These are phyloP conservation scores for Caracal caracal DNA, from an alignment of 2,113 vertebrate genomes.

Conservation along the genomic window DNA sequence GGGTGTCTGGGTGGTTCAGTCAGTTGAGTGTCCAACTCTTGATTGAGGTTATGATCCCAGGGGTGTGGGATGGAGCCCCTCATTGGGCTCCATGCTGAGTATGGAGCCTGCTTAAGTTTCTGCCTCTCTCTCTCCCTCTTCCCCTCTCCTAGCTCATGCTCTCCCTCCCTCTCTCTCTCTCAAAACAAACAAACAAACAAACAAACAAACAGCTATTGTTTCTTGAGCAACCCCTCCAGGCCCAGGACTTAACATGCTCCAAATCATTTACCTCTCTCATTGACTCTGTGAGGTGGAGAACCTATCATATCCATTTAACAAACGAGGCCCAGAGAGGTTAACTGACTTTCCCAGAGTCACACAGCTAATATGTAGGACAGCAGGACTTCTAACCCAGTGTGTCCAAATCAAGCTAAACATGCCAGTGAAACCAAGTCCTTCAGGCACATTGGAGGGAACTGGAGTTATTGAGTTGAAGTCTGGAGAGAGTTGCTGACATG, in stretches of 20 bases:
- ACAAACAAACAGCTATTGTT: too few species aligned
- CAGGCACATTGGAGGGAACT: not conserved
- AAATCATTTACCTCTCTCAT: not conserved
- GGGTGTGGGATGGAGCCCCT: too few species aligned
- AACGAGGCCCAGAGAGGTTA: slow-evolving; percentile 9
- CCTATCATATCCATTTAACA: not conserved
- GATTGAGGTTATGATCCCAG: too few species aligned
- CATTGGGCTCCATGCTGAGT: too few species aligned
- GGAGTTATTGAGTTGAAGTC: not conserved
- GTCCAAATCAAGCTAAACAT: not conserved
- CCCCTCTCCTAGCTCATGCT: too few species aligned
- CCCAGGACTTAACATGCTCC: not conserved
- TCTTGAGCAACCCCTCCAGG: not conserved
- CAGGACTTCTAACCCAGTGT: not conserved
- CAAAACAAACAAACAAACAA: too few species aligned
- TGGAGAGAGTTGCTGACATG: not conserved
- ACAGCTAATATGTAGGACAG: not conserved
- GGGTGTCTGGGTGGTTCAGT: too few species aligned
- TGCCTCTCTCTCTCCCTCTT: too few species aligned
- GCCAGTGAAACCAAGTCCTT: not conserved
- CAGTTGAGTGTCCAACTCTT: too few species aligned
- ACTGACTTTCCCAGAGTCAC: not conserved
- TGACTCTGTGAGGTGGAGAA: not conserved
- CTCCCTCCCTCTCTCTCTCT: too few species aligned
- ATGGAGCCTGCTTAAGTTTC: too few species aligned